phyloP scores from a whole-genome alignment of 2,113 vertebrate genomes.

The Gymnarchus niloticus region DNA sequence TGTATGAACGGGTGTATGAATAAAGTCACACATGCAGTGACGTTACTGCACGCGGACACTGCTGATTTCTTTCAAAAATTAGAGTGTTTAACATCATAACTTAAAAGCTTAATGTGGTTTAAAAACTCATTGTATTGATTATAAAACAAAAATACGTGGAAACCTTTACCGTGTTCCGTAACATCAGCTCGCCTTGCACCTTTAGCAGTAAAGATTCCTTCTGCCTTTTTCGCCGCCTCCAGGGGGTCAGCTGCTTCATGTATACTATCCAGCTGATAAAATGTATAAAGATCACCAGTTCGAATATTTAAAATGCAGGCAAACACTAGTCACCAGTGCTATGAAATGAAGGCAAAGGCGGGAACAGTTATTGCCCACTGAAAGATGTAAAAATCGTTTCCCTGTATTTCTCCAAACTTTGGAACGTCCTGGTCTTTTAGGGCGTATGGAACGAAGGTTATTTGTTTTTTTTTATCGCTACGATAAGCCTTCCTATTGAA shows the following conservation, averaged over 20 bases:
- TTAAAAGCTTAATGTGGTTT: too few species aligned
- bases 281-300: slow-evolving; percentile 42
- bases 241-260: slow-evolving; percentile 72
- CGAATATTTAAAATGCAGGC: not conserved
- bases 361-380: not conserved
- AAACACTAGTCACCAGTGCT: not conserved
- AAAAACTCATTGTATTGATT: too few species aligned
- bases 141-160: too few species aligned
- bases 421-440: slow-evolving; percentile 70
- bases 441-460: slow-evolving; percentile 76
- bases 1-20: not conserved
- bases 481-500: not conserved
- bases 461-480: slow-evolving; percentile 40
- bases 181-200: not conserved
- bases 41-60: too few species aligned
- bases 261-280: slow-evolving; percentile 75
- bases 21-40: too few species aligned
- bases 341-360: not conserved
- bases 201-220: slow-evolving; percentile 79
- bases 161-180: too few species aligned
- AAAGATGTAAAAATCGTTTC: not conserved
- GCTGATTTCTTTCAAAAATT: too few species aligned
- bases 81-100: too few species aligned
- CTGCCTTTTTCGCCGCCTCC: slow-evolving; percentile 66
- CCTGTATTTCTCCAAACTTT: slow-evolving; percentile 58